phyloP scores from a whole-genome alignment of 2,888 invertebrate species.

The Thumatha senex region DNA sequence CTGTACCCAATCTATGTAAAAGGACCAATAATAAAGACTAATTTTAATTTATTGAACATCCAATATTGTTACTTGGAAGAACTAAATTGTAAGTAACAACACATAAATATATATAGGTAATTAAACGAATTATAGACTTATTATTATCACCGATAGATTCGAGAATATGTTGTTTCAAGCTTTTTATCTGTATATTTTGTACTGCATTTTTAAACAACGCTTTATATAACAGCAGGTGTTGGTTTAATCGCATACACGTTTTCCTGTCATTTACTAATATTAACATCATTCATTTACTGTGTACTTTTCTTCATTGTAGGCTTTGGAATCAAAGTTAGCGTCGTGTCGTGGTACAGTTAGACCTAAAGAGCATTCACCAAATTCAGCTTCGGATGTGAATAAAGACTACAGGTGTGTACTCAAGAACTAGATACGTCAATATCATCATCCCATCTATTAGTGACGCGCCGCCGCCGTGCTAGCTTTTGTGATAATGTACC shows the following conservation, averaged over 20 bases:
- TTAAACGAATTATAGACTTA: neutral
- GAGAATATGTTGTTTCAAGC: constrained; percentile 27
- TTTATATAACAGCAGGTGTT: constrained; percentile 43
- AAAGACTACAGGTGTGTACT: constrained; percentile 84
- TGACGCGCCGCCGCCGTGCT: constrained; percentile 37
- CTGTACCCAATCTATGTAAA: neutral
- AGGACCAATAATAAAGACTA: neutral
- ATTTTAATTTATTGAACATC: neutral
- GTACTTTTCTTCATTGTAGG: constrained; percentile 84
- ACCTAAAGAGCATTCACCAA: constrained; percentile 81
- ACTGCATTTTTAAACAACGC: constrained; percentile 19
- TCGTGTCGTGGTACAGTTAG: constrained; percentile 85
- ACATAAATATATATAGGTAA: neutral
- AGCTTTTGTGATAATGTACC: constrained; percentile 41
- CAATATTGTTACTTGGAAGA: neutral
- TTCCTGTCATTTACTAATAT: constrained; percentile 71
- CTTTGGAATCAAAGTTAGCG: constrained; percentile 87
- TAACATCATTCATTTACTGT: constrained; percentile 76
- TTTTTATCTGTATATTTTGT: constrained; percentile 18
- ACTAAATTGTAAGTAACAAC: neutral
- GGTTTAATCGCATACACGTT: constrained; percentile 46
- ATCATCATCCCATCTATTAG: constrained; percentile 38
- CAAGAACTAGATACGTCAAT: constrained; percentile 69
- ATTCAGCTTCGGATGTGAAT: constrained; percentile 76
- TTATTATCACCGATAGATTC: too few relatives aligned